Base-by-base conservation (phyloP, 2,797 vertebrate genomes). In the Periparus ater region DNA sequence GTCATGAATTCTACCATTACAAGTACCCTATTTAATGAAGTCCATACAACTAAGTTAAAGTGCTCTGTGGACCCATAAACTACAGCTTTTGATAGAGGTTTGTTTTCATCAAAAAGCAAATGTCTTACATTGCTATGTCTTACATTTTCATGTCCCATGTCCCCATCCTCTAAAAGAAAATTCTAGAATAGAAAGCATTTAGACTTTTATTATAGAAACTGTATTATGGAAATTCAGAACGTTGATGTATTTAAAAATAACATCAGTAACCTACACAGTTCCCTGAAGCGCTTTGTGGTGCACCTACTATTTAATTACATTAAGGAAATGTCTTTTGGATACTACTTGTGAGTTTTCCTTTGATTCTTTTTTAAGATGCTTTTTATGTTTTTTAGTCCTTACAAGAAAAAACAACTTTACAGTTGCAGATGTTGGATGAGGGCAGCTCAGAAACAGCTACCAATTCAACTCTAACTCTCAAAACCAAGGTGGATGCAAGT, bases 381-480 rank as follows among this genome's bases (percentile, higher is more conserved):
- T 67, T 85, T 72, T 91, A 54, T 65, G 62, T 94, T 63, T 14
- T 91, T 51, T 91, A 99, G 98, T 82, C 93, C 53, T 81, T 96
- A 48, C 60, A 97, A 70, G 92, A 95, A 91, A 91, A 96, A 77
- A 97, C 95, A 72, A 98, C 97, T 63, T 97, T 97, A 55, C 85
- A 91, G 21, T 77, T 77, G 71, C 80, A 96, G 81, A 21, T 96
- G 36, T 68, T 91, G 70, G 44, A 97, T 96, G 98, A 98, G 96
- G 93, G 97, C 96, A 98, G 77, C 96, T 97, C 83, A 94, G 96
- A 96, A 91, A 76, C 34, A 11, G 60, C 95, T 85, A 95, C 97
- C 14, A 98, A 97, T 95, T 98, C 98, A 66, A 98, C 98, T 78
- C 55, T 98, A 78, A 98, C 98, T 26, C 96, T 98, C 48, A 98